Percentiles rank a stretch among this genome's conserved stretches.
Conservation (phyloP, 2,113 vertebrate genomes). For the Melanerpes aurifrons region DNA sequence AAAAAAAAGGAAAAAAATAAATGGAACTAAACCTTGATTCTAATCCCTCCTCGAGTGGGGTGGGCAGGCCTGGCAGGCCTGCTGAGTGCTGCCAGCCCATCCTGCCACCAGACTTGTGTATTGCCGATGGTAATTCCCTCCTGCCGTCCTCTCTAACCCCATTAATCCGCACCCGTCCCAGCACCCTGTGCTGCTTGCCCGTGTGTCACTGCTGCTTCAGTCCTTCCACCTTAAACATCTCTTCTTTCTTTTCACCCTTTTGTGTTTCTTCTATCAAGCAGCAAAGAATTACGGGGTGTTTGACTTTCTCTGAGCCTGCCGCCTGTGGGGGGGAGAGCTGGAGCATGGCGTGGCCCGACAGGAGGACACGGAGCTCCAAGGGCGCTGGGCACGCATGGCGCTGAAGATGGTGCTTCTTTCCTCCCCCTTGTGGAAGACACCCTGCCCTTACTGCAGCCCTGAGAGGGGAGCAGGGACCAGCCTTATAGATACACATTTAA, state of each 20-base stretch:
- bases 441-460: conserved; percentile 36
- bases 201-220: conserved; percentile 55
- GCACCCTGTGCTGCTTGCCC: conserved; percentile 62
- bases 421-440: conserved; percentile 47
- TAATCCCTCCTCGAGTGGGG: conserved; percentile 73
- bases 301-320: conserved; percentile 86
- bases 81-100: conserved; percentile 40
- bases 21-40: conserved; percentile 78
- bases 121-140: conserved; percentile 50
- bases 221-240: conserved; percentile 75
- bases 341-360: conserved; percentile 54
- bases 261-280: conserved; percentile 82
- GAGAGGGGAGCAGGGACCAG: conserved; percentile 54
- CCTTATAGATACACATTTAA: conserved; percentile 5
- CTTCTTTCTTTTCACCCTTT: conserved; percentile 80
- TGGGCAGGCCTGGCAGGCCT: conserved; percentile 24
- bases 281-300: conserved; percentile 89
- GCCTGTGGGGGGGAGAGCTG: conserved; percentile 70
- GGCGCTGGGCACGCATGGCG: conserved; percentile 41
- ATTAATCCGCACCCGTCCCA: conserved; percentile 72
- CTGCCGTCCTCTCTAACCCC: conserved; percentile 68
- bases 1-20: conserved; percentile 79
- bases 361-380: conserved; percentile 64
- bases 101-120: conserved; percentile 48
- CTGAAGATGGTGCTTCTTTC: conserved; percentile 71